Evolutionary conservation across 2,797 vertebrate species (phyloP), one percentile per base, ranked within the genome.

Genomic region (Tangara arthus): DNA sequence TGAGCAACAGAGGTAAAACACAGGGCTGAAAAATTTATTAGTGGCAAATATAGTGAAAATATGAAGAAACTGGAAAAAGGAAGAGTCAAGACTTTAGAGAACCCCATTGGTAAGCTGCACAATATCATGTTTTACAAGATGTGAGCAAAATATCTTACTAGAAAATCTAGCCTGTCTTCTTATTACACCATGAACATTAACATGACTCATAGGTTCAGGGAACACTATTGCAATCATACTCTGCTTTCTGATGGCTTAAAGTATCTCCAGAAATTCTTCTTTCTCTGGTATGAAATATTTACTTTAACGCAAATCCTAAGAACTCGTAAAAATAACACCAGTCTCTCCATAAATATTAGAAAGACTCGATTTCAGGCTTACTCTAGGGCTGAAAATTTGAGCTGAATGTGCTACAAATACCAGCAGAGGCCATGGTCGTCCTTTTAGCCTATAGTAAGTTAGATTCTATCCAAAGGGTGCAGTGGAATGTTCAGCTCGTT

Each of bases 251-350:
- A 44, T 71, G 61, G 56, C 12, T 7, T 80, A 41, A 81, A 87
- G 53, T n/a, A 78, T 60, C 56, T 87, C 77, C 50, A 82, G 89
- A 89, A 91, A 90, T 64, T 79, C 53, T 11, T 87, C 52, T 30
- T 91, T 35, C n/a, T 64, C 71, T 49, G 28, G 7, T 59, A 78
- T 63, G 46, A 89, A 95, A 68, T 82, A 89, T 56, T 95, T 93
- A 72, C 37, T 87, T 79, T 80, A 82, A 85, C n/a, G 75, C 32
- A 73, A 85, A 85, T 72, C 53, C 53, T 32, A 61, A 64, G 60
- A 80, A 80, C 69, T 80, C 57, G 57, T 91, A 75, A 80, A 95
- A 92, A 71, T 86, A 92, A 83, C 82, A 87, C 23, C 35, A 24
- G 13, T 53, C 37, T 85, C 46, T 75, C 60, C n/a, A 35, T 81